Conservation (phyloP, 2,113 vertebrate species). For the Etheostoma spectabile region DNA sequence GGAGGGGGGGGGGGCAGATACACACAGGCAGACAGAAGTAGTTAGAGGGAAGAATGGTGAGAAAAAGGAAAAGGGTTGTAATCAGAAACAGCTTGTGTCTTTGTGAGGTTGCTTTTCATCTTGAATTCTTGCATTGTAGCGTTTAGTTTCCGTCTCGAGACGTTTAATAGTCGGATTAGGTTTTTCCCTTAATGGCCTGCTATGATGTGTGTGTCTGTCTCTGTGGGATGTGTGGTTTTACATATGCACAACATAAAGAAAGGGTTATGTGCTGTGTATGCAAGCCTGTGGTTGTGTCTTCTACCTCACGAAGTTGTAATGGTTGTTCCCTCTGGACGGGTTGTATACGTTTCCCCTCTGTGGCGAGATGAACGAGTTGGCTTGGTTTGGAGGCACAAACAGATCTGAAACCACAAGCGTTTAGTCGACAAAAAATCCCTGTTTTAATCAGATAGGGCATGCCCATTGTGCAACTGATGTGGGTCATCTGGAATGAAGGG, state of each 20-base stretch:
- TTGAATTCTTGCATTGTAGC: not conserved
- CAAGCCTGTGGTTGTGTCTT: conserved; percentile 1
- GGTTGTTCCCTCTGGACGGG: conserved; percentile 49
- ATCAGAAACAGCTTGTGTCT: conserved; percentile 15
- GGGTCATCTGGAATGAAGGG: not conserved
- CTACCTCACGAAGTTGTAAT: conserved; percentile 66
- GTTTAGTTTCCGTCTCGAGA: conserved; percentile 6
- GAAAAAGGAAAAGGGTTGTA: not conserved
- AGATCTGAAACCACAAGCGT: conserved; percentile 72
- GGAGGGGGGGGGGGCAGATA: not conserved
- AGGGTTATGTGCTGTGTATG: conserved; percentile 9
- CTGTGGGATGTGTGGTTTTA: conserved; percentile 4
- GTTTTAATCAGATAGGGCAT: not conserved
- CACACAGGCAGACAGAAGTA: not conserved
- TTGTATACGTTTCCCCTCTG: conserved; percentile 40
- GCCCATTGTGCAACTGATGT: not conserved
- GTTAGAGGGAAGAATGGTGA: not conserved
- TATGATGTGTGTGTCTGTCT: conserved; percentile 10
- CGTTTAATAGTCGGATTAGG: conserved; percentile 36
- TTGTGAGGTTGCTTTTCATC: not conserved
- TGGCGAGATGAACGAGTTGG: conserved; percentile 78
- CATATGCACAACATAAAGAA: not conserved
- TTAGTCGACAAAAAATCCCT: conserved; percentile 28
- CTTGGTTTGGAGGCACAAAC: conserved; percentile 72
- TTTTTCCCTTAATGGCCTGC: conserved; percentile 4